phyloP scores from a whole-genome alignment of 1,140 invertebrate species.

The Bombus confusus region DNA sequence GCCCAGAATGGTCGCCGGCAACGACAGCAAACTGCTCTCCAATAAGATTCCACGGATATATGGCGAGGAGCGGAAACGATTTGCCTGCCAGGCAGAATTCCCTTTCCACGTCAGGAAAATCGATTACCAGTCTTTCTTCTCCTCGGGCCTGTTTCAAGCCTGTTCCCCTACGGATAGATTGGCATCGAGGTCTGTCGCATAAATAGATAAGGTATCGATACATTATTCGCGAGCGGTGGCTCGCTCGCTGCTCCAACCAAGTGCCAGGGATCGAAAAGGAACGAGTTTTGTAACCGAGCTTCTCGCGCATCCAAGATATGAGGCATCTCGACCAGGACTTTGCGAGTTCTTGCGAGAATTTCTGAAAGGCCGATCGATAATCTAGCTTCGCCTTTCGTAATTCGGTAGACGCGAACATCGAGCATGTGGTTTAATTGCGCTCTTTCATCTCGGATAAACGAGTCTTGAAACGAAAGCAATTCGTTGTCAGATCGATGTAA shows the following conservation, averaged over 20 bases:
- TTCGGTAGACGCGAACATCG: background rate
- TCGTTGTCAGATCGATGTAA: too few species aligned
- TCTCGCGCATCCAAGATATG: slow-evolving; percentile 37
- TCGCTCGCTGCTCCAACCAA: slow-evolving; percentile 25
- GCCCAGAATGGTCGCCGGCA: slow-evolving; percentile 13
- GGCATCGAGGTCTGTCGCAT: slow-evolving; percentile 73
- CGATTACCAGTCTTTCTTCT: slow-evolving; percentile 68
- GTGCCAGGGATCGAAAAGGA: slow-evolving; percentile 37
- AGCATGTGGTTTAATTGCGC: background rate
- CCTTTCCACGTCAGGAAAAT: slow-evolving; percentile 67
- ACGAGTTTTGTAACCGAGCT: slow-evolving; percentile 44
- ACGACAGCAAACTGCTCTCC: slow-evolving; percentile 55
- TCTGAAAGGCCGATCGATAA: slow-evolving; percentile 20
- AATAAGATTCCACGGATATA: slow-evolving; percentile 66
- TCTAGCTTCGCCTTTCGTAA: background rate
- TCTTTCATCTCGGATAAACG: too few species aligned
- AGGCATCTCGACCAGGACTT: background rate
- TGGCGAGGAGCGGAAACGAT: slow-evolving; percentile 64
- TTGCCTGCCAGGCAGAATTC: slow-evolving; percentile 63
- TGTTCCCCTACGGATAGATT: slow-evolving; percentile 59
- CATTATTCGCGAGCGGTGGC: slow-evolving; percentile 68
- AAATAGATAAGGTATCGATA: slow-evolving; percentile 74
- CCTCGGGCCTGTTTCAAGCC: slow-evolving; percentile 56
- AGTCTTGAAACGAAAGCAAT: too few species aligned
- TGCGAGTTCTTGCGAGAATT: background rate